These are phyloP conservation scores for Seladonia tumulorum DNA, from an alignment of 2,888 invertebrate species.

Conservation along the genomic window DNA sequence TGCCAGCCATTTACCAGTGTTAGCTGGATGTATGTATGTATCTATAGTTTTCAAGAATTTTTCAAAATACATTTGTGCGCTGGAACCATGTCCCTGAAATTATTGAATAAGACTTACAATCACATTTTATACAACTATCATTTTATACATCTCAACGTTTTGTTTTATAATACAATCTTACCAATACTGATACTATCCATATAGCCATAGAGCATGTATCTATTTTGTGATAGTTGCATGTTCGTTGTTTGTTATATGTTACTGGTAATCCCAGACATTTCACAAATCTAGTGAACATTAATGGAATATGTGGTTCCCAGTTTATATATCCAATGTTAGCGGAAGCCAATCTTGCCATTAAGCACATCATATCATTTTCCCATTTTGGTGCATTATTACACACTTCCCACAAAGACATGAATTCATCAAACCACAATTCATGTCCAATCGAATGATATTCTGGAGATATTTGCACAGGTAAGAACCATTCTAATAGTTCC, in stretches of 20 bases:
- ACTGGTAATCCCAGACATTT: slow-evolving; percentile 92
- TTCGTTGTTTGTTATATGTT: slow-evolving; percentile 89
- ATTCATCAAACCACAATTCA: slow-evolving; percentile 92
- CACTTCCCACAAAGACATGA: slow-evolving; percentile 91
- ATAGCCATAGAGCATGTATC: slow-evolving; percentile 83
- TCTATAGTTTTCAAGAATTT: slow-evolving; percentile 93
- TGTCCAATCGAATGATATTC: slow-evolving; percentile 88
- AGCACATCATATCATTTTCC: slow-evolving; percentile 89
- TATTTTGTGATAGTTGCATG: slow-evolving; percentile 86
- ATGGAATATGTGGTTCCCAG: slow-evolving; percentile 93
- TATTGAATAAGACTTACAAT: not conserved
- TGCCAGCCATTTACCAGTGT: slow-evolving; percentile 91
- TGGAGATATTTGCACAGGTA: slow-evolving; percentile 90
- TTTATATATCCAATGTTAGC: slow-evolving; percentile 93
- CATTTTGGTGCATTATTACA: slow-evolving; percentile 90
- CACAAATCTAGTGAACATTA: slow-evolving; percentile 90
- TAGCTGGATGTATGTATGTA: slow-evolving; percentile 96
- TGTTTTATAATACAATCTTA: slow-evolving; percentile 75
- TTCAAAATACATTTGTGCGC: slow-evolving; percentile 89
- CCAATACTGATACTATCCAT: slow-evolving; percentile 87
- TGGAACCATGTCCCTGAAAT: slow-evolving; percentile 85
- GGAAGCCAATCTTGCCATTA: slow-evolving; percentile 90
- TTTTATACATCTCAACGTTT: too few relatives aligned
- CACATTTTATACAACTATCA: not conserved
- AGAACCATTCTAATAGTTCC: slow-evolving; percentile 89